A percentile compares a stretch with the other conserved stretches of the same genome.
These are phyloP conservation scores for Deilephila porcellus DNA, from an alignment of 2,888 invertebrate genomes.

Conservation along the genomic window DNA sequence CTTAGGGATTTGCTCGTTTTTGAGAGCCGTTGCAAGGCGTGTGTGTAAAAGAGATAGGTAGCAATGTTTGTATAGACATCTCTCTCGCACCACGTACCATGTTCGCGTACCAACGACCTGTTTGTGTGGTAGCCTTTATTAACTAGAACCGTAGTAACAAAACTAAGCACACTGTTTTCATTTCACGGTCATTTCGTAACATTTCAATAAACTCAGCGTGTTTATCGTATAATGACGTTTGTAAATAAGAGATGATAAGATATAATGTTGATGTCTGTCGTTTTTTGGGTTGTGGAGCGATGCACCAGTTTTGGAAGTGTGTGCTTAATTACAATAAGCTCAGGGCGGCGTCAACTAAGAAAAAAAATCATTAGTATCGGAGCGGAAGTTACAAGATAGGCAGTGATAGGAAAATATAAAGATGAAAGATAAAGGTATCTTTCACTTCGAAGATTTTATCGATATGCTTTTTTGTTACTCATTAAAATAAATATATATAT, in stretches of 20 bases:
- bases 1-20: conserved; percentile 39
- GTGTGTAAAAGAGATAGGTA: conserved; percentile 50
- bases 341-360: conserved; percentile 7
- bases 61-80: conserved; percentile 74
- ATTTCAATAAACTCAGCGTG: conserved; percentile 66
- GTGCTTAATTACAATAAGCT: background rate
- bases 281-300: background rate
- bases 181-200: conserved; percentile 80
- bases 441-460: too few species aligned
- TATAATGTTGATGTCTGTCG: conserved; percentile 28
- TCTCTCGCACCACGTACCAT: conserved; percentile 63
- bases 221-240: conserved; percentile 56
- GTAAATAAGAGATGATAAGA: conserved; percentile 60
- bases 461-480: too few species aligned
- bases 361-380: background rate
- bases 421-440: background rate
- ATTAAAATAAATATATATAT: too few species aligned
- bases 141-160: conserved; percentile 67
- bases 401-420: background rate
- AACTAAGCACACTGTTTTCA: conserved; percentile 52
- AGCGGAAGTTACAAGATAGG: conserved; percentile 2
- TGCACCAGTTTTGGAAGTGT: background rate
- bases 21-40: conserved; percentile 58
- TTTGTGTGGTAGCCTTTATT: conserved; percentile 65
- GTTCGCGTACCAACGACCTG: conserved; percentile 80